These are phyloP conservation scores for Platycnemis pennipes DNA, from an alignment of 2,888 invertebrate species.

Conservation along the genomic window DNA sequence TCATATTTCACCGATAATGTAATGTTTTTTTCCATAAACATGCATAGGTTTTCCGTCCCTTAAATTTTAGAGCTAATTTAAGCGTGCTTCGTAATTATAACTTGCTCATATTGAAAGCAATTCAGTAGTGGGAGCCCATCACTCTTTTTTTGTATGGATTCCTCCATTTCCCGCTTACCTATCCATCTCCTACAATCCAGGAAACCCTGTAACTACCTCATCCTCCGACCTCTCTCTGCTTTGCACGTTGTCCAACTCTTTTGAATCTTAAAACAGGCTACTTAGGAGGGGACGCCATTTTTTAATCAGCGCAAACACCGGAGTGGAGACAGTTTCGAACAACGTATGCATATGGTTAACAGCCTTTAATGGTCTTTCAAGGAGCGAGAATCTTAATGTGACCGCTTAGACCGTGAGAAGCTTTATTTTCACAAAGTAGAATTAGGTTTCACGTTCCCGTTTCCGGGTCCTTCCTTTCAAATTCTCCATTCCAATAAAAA, in stretches of 20 bases:
- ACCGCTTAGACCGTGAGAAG: neutral
- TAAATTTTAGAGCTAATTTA: neutral
- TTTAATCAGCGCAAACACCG: neutral
- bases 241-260: neutral
- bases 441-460: neutral
- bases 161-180: neutral
- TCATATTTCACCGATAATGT: no score
- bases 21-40: no score
- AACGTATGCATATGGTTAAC: conserved; percentile 28
- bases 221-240: neutral
- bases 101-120: neutral
- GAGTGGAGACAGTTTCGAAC: neutral
- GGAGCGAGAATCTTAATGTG: conserved; percentile 1
- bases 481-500: neutral
- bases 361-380: neutral
- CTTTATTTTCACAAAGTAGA: neutral
- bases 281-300: neutral
- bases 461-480: neutral
- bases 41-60: no score
- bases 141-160: neutral
- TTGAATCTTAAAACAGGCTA: neutral
- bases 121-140: neutral
- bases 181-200: neutral
- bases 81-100: neutral
- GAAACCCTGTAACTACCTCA: neutral